phyloP scores from a whole-genome alignment of 2,888 invertebrate species.

The Thymelicus acteon region DNA sequence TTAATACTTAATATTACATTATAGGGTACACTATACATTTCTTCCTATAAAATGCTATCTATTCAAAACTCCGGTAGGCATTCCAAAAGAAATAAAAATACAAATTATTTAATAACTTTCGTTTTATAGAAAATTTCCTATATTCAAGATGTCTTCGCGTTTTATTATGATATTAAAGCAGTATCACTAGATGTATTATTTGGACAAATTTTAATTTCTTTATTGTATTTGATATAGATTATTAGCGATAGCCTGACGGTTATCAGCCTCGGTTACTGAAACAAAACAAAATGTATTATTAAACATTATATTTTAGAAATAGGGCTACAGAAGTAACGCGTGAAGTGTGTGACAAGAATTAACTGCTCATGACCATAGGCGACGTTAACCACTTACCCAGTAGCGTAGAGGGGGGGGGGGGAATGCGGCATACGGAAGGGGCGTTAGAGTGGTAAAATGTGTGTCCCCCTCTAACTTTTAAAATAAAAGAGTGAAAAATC shows the following conservation, averaged over 20 bases:
- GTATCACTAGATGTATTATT: conserved; percentile 83
- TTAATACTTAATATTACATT: conserved; percentile 84
- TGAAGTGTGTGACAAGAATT: too few species aligned
- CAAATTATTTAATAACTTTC: conserved; percentile 77
- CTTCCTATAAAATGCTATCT: conserved; percentile 85
- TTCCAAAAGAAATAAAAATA: conserved; percentile 78
- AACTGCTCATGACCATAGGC: too few species aligned
- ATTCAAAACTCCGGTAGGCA: conserved; percentile 83
- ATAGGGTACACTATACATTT: conserved; percentile 84
- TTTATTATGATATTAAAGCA: conserved; percentile 84
- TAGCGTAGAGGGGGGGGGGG: too few species aligned
- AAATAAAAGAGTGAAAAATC: too few species aligned
- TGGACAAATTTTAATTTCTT: conserved; percentile 78
- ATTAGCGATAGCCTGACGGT: conserved; percentile 49
- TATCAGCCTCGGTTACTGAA: conserved; percentile 74
- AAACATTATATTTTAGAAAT: not conserved
- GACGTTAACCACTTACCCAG: too few species aligned
- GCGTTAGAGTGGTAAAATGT: too few species aligned
- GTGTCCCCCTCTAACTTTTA: too few species aligned
- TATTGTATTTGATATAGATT: conserved; percentile 72
- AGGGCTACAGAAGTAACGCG: too few species aligned
- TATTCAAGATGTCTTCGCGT: conserved; percentile 78
- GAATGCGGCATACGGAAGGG: too few species aligned
- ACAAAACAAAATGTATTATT: conserved; percentile 47
- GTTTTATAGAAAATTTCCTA: conserved; percentile 83